A percentile compares a stretch with the other conserved stretches of the same genome.
Evolutionary conservation across 2,113 vertebrate species (phyloP).

Genomic region (Nesogale talazaci): DNA sequence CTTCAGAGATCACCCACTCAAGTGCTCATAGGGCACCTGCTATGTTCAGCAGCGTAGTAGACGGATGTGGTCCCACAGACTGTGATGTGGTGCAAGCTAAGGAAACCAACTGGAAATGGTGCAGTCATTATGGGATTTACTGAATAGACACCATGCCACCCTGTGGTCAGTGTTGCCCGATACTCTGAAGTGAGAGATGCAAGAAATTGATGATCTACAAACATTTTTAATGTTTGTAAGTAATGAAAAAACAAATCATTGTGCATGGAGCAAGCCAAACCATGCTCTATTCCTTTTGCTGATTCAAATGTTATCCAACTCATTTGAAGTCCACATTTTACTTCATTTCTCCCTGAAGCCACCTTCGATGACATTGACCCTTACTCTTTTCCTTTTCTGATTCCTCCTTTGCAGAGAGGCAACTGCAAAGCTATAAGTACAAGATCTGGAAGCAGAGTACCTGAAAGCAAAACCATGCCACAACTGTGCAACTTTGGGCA

Average conservation of each 20-base stretch:
- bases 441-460: background rate
- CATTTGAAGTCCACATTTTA: background rate
- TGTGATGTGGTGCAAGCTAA: background rate
- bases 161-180: background rate
- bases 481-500: background rate
- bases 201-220: background rate
- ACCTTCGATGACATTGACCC: background rate
- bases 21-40: background rate
- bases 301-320: background rate
- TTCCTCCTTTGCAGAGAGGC: background rate
- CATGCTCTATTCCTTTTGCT: background rate
- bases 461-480: background rate
- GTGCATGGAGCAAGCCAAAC: background rate
- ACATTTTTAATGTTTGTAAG: background rate
- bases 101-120: too few species aligned
- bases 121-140: background rate
- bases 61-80: background rate
- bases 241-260: background rate
- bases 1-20: background rate
- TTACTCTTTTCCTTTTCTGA: background rate
- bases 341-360: background rate
- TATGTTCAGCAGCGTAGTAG: too few species aligned
- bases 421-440: background rate
- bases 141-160: background rate
- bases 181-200: conserved; percentile 3